Evolutionary conservation across 92 coral and sea anemone species (phyloP).

Genomic region (Chrysogorgia sp.): DNA sequence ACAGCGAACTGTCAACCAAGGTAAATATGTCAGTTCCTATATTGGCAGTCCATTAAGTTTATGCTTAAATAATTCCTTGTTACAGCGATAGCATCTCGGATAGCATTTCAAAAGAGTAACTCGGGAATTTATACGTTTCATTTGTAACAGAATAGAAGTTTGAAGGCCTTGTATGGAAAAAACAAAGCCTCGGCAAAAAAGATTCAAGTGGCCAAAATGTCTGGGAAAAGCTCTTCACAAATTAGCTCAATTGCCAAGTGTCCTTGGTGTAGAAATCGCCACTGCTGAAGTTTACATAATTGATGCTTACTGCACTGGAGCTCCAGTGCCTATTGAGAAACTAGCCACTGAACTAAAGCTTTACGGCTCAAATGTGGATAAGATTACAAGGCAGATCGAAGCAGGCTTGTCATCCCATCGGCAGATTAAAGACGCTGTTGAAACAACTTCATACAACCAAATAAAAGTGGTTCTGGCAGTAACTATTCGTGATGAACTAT

Average conservation of each 20-base stretch:
- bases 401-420: slow-evolving; percentile 4
- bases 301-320: slow-evolving; percentile 25
- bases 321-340: slow-evolving; percentile 22
- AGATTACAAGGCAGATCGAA: slow-evolving; percentile 1
- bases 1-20: too few relatives aligned
- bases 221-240: slow-evolving; percentile 17
- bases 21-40: too few relatives aligned
- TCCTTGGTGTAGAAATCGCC: slow-evolving; percentile 11
- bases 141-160: slow-evolving; percentile 36
- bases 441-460: slow-evolving; percentile 37
- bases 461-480: slow-evolving; percentile 26
- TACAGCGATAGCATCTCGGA: too few relatives aligned
- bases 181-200: too few relatives aligned
- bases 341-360: slow-evolving; percentile 34
- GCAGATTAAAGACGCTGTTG: slow-evolving; percentile 19
- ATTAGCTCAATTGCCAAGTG: slow-evolving; percentile 12
- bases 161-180: slow-evolving; percentile 37
- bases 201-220: slow-evolving; percentile 19
- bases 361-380: background rate
- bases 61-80: too few relatives aligned
- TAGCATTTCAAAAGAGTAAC: too few relatives aligned
- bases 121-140: background rate
- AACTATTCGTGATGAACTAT: too few relatives aligned
- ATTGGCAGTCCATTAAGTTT: too few relatives aligned
- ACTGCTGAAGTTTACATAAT: slow-evolving; percentile 45